Base-by-base conservation (phyloP, 2,888 invertebrate genomes). In the Ametastegia equiseti region DNA sequence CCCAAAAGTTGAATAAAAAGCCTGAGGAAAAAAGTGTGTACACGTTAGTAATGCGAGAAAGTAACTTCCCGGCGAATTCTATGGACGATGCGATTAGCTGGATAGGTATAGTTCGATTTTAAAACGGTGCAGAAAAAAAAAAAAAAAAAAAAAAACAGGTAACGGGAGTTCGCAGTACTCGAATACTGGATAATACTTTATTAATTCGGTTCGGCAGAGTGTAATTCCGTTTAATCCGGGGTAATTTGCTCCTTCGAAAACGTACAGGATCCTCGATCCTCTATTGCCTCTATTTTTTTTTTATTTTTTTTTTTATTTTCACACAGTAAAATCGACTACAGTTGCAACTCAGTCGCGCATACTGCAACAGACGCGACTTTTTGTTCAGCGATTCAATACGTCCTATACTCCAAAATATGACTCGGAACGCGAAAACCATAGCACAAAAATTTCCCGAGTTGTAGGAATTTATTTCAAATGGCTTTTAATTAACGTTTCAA, bases 121-220 rank as follows among this genome's bases (percentile, higher is more conserved):
- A 33, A 4, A 50, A 73, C 47, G 73, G 19, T 6, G n/a, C 6
- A 5, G n/a, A 63, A 15, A 63, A 42, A 47, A 50, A 73, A 73
- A 39, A 7, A 23, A 19, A 5, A 36, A 63, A 15, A 63, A 42
- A 47, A 50, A 73, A 73, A 33, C 27, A 47, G 30, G 50, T 33
- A 50, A 69, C 36, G 19, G 69, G 73, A 73, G 33, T 47, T 23
- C 47, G 15, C 30, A 45, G 9, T 47, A 9, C 19, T 6, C 47
- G 30, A n/a, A 15, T n/a, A 50, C 73, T 73, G n/a, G 30, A 73
- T 50, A 73, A 73, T 73, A 50, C n/a, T 73, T 73, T 73, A 73
- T 73, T 42, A 73, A 73, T 73, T 73, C 47, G 45, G 30, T 23
- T 50, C 47, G 73, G 73, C 33, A 30, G 30, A 47, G 30, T 33